Conservation (phyloP, 2,113 vertebrate genomes). For the Alectura lathami region DNA sequence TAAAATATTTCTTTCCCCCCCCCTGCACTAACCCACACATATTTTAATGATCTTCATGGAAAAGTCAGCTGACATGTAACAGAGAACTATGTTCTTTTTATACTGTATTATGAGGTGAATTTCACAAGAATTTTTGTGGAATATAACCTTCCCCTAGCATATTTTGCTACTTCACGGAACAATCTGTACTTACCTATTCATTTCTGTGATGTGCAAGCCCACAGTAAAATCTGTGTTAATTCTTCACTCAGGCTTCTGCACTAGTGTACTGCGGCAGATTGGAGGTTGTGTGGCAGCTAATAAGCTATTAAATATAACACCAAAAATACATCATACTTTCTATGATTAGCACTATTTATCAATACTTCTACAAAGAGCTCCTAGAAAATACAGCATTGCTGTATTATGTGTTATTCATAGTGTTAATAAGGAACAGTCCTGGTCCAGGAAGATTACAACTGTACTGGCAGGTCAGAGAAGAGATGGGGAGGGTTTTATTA, state of each 20-base stretch:
- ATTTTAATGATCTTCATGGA: neutral
- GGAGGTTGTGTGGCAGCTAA: neutral
- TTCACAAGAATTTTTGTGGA: neutral
- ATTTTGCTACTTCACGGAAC: neutral
- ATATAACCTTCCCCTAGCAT: neutral
- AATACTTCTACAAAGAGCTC: neutral
- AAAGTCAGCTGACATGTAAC: neutral
- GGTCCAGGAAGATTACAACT: neutral
- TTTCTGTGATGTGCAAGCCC: neutral
- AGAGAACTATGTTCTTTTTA: neutral
- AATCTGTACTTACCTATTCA: neutral
- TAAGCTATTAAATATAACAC: neutral
- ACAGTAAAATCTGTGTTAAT: neutral
- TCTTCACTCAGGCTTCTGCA: neutral
- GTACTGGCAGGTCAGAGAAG: neutral
- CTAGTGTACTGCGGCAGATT: neutral
- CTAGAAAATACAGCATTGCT: neutral
- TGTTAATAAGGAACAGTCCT: neutral
- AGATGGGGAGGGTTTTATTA: neutral
- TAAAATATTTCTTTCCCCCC: neutral
- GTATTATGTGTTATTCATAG: neutral
- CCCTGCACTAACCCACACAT: neutral
- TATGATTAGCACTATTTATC: neutral
- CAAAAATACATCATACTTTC: neutral
- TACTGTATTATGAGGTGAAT: neutral